Conservation (phyloP, 2,888 invertebrate species). For the Zygogramma bicolorata region DNA sequence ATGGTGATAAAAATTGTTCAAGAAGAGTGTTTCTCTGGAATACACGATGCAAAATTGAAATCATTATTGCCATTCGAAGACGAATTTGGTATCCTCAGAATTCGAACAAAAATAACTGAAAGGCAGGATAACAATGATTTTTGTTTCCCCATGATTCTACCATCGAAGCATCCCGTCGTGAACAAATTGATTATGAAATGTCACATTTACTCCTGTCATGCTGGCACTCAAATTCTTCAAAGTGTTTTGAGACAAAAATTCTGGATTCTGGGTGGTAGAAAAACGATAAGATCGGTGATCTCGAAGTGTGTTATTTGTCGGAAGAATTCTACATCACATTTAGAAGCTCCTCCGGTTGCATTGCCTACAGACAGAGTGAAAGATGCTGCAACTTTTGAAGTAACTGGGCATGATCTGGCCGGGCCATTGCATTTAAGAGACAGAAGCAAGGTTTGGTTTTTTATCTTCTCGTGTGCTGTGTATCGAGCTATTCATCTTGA, state of each 20-base stretch:
- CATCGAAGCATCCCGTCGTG: conserved; percentile 8
- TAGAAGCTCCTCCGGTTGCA: not conserved
- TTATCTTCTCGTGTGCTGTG: not conserved
- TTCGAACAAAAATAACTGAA: conserved; percentile 9
- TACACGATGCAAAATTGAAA: not conserved
- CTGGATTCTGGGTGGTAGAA: conserved; percentile 4
- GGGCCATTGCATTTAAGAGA: not conserved
- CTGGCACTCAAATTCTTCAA: conserved; percentile 14
- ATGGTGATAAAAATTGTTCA: conserved; percentile 17
- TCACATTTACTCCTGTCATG: conserved; percentile 1
- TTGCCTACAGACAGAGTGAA: too few species aligned
- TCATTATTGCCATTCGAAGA: conserved; percentile 11
- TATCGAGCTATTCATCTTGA: not conserved
- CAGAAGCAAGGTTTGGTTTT: not conserved
- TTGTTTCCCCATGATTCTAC: conserved; percentile 13
- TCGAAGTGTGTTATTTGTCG: not conserved
- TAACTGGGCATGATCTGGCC: not conserved
- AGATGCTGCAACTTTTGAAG: not conserved
- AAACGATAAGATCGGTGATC: conserved; percentile 7
- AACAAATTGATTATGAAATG: conserved; percentile 9
- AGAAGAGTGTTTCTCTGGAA: too few species aligned
- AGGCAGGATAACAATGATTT: not conserved
- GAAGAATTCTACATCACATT: not conserved
- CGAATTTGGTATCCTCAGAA: not conserved
- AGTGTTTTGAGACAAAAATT: not conserved